Conservation (phyloP, 2,113 vertebrate species). For the Micronisus gabar region DNA sequence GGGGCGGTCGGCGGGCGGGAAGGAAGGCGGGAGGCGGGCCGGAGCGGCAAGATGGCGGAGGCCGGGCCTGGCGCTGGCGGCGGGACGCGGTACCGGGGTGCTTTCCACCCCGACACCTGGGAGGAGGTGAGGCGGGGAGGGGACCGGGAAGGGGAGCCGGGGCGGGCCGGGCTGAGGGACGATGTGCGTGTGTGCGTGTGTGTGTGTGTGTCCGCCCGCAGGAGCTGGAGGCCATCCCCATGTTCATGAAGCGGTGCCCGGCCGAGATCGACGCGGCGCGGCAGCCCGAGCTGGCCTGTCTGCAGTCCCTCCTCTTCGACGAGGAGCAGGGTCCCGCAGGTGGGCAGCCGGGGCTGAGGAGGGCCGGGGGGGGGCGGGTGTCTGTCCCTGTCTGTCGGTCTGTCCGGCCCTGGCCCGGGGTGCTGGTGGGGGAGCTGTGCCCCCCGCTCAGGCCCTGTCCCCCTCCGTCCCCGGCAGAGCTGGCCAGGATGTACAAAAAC, state of each 20-base stretch:
- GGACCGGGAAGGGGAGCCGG: neutral
- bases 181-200: too few relatives aligned
- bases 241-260: constrained; percentile 59
- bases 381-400: neutral
- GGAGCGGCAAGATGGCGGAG: neutral
- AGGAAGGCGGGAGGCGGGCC: neutral
- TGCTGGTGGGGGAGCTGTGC: neutral
- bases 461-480: constrained; percentile 68
- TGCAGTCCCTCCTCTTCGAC: constrained; percentile 57
- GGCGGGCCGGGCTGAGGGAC: accelerated
- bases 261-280: constrained; percentile 13
- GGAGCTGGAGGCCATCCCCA: constrained; percentile 61
- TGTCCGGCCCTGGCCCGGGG: neutral
- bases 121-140: constrained; percentile 13
- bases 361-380: too few relatives aligned
- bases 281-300: constrained; percentile 54
- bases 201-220: neutral
- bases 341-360: neutral
- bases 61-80: accelerated
- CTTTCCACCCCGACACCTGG: constrained; percentile 22
- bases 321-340: constrained; percentile 35
- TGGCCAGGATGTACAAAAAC: constrained; percentile 82
- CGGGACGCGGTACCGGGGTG: neutral
- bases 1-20: neutral
- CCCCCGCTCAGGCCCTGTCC: neutral